phyloP scores from a whole-genome alignment of 92 coral and sea anemone genomes.

The Muricea muricata region DNA sequence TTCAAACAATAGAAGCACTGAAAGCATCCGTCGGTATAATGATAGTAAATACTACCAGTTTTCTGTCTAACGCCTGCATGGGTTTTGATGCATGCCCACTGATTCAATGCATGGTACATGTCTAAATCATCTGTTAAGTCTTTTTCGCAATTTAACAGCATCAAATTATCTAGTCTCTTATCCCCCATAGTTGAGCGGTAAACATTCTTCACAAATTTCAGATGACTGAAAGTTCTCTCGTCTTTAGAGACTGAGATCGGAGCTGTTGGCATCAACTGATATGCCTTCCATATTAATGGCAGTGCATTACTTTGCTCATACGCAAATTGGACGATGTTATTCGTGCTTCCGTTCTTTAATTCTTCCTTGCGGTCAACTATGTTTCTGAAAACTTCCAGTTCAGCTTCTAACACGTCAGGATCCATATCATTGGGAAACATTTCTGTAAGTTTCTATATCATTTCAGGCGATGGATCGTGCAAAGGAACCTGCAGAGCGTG shows the following conservation, averaged over 20 bases:
- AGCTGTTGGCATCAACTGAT: conserved; percentile 7
- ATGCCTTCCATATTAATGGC: conserved; percentile 26
- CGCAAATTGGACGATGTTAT: conserved; percentile 17
- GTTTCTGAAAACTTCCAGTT: conserved; percentile 9
- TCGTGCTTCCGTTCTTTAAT: neutral
- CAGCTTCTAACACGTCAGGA: conserved; percentile 23
- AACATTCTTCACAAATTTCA: conserved; percentile 12
- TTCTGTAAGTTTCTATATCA: neutral
- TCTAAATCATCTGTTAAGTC: neutral
- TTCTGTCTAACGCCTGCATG: neutral
- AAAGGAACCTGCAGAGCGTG: conserved; percentile 8
- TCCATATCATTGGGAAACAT: neutral
- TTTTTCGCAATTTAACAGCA: neutral
- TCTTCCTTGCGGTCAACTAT: neutral
- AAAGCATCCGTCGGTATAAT: neutral
- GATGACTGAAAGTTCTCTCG: conserved; percentile 14
- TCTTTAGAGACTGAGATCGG: conserved; percentile 12
- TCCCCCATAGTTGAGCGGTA: conserved; percentile 12
- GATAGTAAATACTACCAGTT: neutral
- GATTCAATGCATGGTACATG: neutral
- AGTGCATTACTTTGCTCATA: conserved; percentile 19
- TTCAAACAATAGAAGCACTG: neutral
- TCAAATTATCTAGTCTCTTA: conserved; percentile 16
- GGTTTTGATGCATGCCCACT: too few species aligned
- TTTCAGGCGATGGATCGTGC: neutral